A percentile compares a stretch with the other conserved stretches of the same genome.
Evolutionary conservation across 2,888 invertebrate genomes (phyloP).

Genomic region (Willowsia nigromaculata): DNA sequence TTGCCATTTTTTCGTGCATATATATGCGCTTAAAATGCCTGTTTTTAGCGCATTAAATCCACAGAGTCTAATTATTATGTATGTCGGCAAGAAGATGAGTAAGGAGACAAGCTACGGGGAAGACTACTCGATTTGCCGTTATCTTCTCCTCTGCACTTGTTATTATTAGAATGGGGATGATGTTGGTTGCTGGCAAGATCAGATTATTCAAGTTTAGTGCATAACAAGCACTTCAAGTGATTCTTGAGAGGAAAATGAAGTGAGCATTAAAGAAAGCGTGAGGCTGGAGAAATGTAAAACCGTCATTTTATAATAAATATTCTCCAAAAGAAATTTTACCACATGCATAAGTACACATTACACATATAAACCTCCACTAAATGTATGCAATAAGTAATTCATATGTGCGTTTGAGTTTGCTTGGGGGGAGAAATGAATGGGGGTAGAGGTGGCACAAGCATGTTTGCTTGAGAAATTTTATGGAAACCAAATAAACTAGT

Average conservation of each 20-base stretch:
- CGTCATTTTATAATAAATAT: slow-evolving; percentile 54
- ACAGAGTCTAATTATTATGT: slow-evolving; percentile 34
- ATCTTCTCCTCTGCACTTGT: not conserved
- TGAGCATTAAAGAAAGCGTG: slow-evolving; percentile 27
- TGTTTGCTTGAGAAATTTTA: no score
- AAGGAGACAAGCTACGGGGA: not conserved
- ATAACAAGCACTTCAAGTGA: not conserved
- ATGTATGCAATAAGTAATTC: no score
- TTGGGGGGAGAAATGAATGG: no score
- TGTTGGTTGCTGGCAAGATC: not conserved
- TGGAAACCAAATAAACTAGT: no score
- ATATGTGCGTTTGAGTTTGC: no score
- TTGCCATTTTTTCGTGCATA: no score
- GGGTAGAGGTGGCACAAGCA: no score
- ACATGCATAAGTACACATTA: not conserved
- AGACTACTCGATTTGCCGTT: slow-evolving; percentile 9
- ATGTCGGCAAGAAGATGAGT: not conserved
- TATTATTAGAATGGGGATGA: not conserved
- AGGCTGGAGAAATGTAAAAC: slow-evolving; percentile 17
- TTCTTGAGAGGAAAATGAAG: slow-evolving; percentile 16
- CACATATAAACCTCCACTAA: no score
- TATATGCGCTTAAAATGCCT: no score
- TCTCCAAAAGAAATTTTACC: not conserved
- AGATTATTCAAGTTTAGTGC: not conserved
- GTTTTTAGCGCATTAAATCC: no score